Evolutionary conservation across 2,888 invertebrate species (phyloP), one percentile per base, ranked within the genome.

Genomic region (Mechanitis messenoides): DNA sequence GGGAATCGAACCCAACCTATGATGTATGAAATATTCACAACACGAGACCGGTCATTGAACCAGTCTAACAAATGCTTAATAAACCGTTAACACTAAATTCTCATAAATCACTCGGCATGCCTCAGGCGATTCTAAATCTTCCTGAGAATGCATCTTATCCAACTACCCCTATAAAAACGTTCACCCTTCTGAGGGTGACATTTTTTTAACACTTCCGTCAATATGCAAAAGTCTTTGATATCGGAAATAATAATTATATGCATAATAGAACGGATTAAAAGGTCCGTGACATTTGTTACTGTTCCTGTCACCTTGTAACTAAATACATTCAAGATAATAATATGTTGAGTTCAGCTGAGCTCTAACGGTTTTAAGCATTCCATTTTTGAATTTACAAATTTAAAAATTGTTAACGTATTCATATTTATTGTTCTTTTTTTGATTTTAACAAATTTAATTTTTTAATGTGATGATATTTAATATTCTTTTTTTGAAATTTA

Each of bases 231-330:
- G 85, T 84, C 89, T 88, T 89, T 86, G 87, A 87, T 86, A 82
- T 68, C 87, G 88, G 88, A 88, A 90, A 89, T 88, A 90, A 89
- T 90, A 88, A 90, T 89, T 89, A 89, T 88, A 89, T 90, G 90
- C 89, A 88, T 89, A 87, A 89, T 84, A 81, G 84, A 83, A 76
- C 80, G 88, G 90, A 90, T 90, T 89, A 89, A 67, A 79, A 77
- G 75, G 78, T 71, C 81, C 73, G 81, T 20, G 20, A 20, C 20
- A 84, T 81, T 72, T 74, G 75, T 84, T 81, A 75, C 74, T 74
- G 77, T 82, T 83, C 84, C 84, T 83, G 86, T 85, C 89, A 89
- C 89, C 90, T 90, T 88, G 35, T 78, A 42, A 7, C 20, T 20
- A 20, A 20, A 20, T 20, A 6, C 35, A 35, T 73, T 72, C 73